These are phyloP conservation scores for Drosophila macrospina DNA, from an alignment of 2,888 invertebrate genomes.

Conservation along the genomic window DNA sequence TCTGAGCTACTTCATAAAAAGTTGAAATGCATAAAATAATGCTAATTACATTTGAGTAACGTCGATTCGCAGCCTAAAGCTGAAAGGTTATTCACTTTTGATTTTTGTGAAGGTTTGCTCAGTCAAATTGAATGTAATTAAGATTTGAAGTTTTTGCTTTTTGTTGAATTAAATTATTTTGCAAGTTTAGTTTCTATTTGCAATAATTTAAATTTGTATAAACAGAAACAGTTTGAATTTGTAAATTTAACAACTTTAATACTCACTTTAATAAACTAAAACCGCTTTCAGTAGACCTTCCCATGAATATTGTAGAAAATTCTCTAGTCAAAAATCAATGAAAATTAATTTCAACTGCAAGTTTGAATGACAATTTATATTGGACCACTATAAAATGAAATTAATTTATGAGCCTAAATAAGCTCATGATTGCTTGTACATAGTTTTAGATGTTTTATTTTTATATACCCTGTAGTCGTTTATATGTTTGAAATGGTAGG, in stretches of 20 bases:
- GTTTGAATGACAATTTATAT: not conserved
- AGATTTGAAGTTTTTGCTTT: not conserved
- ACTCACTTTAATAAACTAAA: no score
- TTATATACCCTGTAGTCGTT: not conserved
- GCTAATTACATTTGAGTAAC: slow-evolving; percentile 26
- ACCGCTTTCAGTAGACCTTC: no score
- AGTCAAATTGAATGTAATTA: slow-evolving; percentile 1
- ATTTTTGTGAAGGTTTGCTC: not conserved
- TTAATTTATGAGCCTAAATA: not conserved
- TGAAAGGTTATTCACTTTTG: slow-evolving; percentile 5
- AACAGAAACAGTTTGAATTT: no score
- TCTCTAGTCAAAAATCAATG: not conserved
- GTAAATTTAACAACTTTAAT: no score
- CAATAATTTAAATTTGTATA: not conserved
- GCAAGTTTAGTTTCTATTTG: not conserved
- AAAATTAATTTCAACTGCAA: not conserved
- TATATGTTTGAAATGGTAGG: no score
- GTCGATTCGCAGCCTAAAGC: slow-evolving; percentile 3
- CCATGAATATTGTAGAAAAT: no score
- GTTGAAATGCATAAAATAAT: not conserved
- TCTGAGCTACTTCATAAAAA: slow-evolving; percentile 9
- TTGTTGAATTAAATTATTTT: not conserved
- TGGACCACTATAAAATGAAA: slow-evolving; percentile 1
- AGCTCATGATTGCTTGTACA: not conserved
- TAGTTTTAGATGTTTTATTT: not conserved